These are phyloP conservation scores for Molanna angustata DNA, from an alignment of 2,888 invertebrate species.

Conservation along the genomic window DNA sequence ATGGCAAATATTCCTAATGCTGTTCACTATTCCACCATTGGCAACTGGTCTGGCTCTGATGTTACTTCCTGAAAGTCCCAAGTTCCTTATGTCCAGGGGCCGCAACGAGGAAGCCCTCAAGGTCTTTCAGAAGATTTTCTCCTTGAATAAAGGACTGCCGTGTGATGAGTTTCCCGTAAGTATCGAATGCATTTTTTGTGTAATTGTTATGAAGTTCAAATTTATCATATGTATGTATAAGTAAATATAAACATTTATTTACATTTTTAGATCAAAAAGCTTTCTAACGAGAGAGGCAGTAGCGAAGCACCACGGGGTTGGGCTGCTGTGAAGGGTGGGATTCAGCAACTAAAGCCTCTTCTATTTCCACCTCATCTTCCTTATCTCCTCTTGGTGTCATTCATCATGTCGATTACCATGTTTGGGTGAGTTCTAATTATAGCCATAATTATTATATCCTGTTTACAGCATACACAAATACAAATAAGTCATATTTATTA, in stretches of 20 bases:
- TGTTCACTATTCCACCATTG: slow-evolving; percentile 62
- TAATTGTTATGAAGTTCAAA: background rate
- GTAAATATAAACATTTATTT: too few relatives aligned
- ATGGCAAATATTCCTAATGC: slow-evolving; percentile 52
- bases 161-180: slow-evolving; percentile 39
- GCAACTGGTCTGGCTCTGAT: slow-evolving; percentile 57
- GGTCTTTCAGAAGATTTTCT: slow-evolving; percentile 59
- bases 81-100: slow-evolving; percentile 67
- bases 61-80: slow-evolving; percentile 70
- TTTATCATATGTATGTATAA: too few relatives aligned
- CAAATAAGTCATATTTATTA: background rate
- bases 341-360: slow-evolving; percentile 62
- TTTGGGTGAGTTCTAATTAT: slow-evolving; percentile 66
- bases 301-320: slow-evolving; percentile 43
- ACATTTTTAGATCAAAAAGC: slow-evolving; percentile 40
- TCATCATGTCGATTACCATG: slow-evolving; percentile 63
- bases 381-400: slow-evolving; percentile 61
- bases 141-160: slow-evolving; percentile 55
- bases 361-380: slow-evolving; percentile 60
- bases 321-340: slow-evolving; percentile 57
- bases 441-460: too few relatives aligned
- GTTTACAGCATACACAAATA: too few relatives aligned
- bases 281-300: slow-evolving; percentile 43
- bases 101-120: slow-evolving; percentile 59
- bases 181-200: background rate